Evolutionary conservation across 2,888 invertebrate species (phyloP), one percentile per base, ranked within the genome.

Genomic region (Drosophila trichaetosa): DNA sequence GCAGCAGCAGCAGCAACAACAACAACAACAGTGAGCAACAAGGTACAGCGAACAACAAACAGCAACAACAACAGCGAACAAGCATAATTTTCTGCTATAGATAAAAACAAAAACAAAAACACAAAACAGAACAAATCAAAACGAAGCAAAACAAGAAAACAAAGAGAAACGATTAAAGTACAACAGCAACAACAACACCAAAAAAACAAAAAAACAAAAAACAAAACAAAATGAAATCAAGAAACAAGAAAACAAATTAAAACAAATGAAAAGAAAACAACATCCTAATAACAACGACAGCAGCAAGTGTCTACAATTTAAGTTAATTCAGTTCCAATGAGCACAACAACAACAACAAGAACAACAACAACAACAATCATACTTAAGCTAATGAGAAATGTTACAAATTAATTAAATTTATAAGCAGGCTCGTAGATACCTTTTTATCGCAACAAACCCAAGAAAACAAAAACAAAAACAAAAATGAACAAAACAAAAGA

Each of bases 11-110:
- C 70, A 69, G 29, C 57, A 59, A 38, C 67, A 65, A 24, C 70
- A 63, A 34, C 65, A 70, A 49, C 65, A 83, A 72, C 69, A 69
- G 69, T 61, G 76, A 67, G 60, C 64, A 77, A 69, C 65, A 78
- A 83, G 78, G 80, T 76, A 79, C 70, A 75, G 64, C 73, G 73
- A 65, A 71, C 52, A 78, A 69, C 76, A 76, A 78, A 86, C 83
- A 80, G 79, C 79, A 83, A 80, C 65, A 87, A 79, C 71, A 83
- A 80, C 73, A 82, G 79, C 76, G 67, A 75, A 64, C 83, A 83
- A 83, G 86, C 88, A 80, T 88, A 83, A 88, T 88, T 83, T 83
- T 88, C 83, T 83, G 88, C 86, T 88, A 84, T 81, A 72, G 18
- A 67, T 58, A 60, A 38, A 58, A 33, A 56, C 33, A 49, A 10